A percentile compares a stretch with the other conserved stretches of the same genome.
phyloP scores from a whole-genome alignment of 2,113 vertebrate genomes.

The Podarcis cretensis region DNA sequence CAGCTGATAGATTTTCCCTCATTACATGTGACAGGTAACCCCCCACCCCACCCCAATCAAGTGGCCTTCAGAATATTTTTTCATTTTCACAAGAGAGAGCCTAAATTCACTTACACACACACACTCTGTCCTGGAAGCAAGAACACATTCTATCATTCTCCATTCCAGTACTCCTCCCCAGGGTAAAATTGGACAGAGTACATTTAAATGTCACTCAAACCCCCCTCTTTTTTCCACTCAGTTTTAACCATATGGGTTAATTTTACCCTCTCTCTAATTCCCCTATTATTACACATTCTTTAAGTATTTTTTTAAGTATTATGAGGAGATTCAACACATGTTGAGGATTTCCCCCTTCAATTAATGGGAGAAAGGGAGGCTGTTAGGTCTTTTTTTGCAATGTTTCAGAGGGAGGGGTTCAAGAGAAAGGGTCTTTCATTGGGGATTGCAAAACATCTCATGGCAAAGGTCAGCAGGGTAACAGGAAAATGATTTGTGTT shows the following conservation, averaged over 20 bases:
- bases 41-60: not conserved
- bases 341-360: constrained; percentile 9
- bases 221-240: not conserved
- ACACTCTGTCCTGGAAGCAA: no score
- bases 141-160: not conserved
- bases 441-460: not conserved
- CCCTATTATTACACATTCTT: constrained; percentile 60
- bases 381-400: not conserved
- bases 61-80: not conserved
- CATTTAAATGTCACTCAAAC: not conserved
- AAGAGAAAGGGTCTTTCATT: not conserved
- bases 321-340: constrained; percentile 31
- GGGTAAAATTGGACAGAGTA: accelerated
- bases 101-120: not conserved
- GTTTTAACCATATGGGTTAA: not conserved
- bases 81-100: not conserved
- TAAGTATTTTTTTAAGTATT: constrained; percentile 61
- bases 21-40: not conserved
- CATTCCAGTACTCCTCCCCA: accelerated
- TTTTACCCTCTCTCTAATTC: constrained; percentile 43
- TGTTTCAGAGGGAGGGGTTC: accelerated
- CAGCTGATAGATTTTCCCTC: not conserved
- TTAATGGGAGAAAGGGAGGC: not conserved
- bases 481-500: not conserved
- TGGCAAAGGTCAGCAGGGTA: not conserved